A percentile compares a stretch with the other conserved stretches of the same genome.
Conservation (phyloP, 2,113 vertebrate genomes). For the Eulacestoma nigropectus region DNA sequence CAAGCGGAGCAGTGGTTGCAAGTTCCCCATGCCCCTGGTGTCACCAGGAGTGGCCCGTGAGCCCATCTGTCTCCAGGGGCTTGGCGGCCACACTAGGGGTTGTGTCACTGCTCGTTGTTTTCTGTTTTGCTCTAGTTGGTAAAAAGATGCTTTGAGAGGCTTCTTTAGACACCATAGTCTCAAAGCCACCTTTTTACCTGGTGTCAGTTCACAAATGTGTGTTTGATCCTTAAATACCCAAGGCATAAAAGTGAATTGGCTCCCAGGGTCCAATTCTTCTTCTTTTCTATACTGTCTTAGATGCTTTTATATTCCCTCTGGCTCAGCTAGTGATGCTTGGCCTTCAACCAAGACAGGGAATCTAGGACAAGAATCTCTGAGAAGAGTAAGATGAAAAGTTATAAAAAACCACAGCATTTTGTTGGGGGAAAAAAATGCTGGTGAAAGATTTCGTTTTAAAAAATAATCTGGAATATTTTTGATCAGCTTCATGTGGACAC, state of each 20-base stretch:
- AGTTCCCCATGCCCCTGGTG: neutral
- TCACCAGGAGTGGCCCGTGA: neutral
- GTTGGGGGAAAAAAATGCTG: neutral
- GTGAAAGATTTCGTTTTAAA: neutral
- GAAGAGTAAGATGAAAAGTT: constrained; percentile 29
- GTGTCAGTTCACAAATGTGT: neutral
- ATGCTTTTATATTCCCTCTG: constrained; percentile 52
- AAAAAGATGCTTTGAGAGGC: constrained; percentile 10
- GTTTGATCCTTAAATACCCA: constrained; percentile 48
- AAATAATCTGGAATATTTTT: neutral
- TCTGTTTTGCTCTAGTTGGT: neutral
- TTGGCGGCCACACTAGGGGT: neutral
- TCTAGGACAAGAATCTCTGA: constrained; percentile 46
- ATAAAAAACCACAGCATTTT: neutral
- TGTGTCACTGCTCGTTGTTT: neutral
- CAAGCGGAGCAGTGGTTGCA: neutral
- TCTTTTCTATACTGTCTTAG: constrained; percentile 21
- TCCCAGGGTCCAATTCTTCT: constrained; percentile 43
- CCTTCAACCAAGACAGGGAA: constrained; percentile 44
- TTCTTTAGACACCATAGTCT: neutral
- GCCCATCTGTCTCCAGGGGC: neutral
- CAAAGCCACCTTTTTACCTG: constrained; percentile 35
- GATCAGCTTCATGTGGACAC: neutral
- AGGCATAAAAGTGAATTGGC: constrained; percentile 35
- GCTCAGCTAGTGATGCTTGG: constrained; percentile 42